These are phyloP conservation scores for Aradus depressus DNA, from an alignment of 2,888 invertebrate genomes.

Conservation along the genomic window DNA sequence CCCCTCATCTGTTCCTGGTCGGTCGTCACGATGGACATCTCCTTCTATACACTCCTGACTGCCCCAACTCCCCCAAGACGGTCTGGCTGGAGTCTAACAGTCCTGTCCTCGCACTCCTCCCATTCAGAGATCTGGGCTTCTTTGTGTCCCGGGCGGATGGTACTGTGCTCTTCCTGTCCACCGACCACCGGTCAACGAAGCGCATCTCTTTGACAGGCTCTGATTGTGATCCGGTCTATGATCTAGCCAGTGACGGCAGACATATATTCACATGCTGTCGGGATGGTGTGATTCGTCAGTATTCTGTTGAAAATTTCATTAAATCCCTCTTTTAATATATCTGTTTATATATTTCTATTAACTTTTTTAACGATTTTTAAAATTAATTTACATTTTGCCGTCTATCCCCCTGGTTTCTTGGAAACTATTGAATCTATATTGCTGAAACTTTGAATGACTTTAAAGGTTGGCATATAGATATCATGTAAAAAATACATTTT, in stretches of 20 bases:
- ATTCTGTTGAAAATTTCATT: constrained; percentile 37
- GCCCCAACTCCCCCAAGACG: constrained; percentile 37
- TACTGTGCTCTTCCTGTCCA: constrained; percentile 42
- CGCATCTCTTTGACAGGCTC: constrained; percentile 52
- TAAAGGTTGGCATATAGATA: too few relatives aligned
- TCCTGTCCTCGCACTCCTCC: constrained; percentile 43
- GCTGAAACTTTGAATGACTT: too few relatives aligned
- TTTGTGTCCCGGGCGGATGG: constrained; percentile 52
- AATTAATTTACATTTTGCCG: neutral
- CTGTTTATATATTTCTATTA: neutral
- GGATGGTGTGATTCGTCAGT: constrained; percentile 52
- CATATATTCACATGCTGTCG: constrained; percentile 51
- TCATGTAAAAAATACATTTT: too few relatives aligned
- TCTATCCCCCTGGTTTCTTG: neutral
- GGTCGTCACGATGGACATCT: constrained; percentile 49
- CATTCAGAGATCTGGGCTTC: constrained; percentile 43
- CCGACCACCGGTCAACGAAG: constrained; percentile 28
- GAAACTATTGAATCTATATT: too few relatives aligned
- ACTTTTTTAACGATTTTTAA: neutral
- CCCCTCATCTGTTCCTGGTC: constrained; percentile 40
- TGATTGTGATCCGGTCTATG: constrained; percentile 57
- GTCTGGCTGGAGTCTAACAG: constrained; percentile 47
- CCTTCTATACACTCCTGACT: constrained; percentile 21
- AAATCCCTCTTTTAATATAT: neutral
- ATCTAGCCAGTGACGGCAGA: constrained; percentile 45